phyloP scores from a whole-genome alignment of 2,797 vertebrate species.

The Brachyalestes nurse region DNA sequence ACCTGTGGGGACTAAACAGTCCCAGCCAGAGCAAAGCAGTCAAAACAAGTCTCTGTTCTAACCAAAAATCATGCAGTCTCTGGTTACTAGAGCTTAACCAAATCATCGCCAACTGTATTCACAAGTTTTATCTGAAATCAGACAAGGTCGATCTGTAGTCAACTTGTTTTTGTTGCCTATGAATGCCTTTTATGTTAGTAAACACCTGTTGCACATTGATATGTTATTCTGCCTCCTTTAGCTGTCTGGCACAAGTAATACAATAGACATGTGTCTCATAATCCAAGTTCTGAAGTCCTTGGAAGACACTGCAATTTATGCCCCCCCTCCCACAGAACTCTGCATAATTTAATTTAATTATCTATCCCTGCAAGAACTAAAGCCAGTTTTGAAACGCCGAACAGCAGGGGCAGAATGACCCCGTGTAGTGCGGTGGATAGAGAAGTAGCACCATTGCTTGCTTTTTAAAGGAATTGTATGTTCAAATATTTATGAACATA shows the following conservation, averaged over 20 bases:
- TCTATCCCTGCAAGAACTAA: too few species aligned
- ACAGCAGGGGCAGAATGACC: too few species aligned
- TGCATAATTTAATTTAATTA: too few species aligned
- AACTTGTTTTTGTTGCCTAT: neutral
- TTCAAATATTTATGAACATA: neutral
- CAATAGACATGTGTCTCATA: too few species aligned
- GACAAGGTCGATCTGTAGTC: constrained; percentile 18
- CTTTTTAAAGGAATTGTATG: neutral
- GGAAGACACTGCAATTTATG: too few species aligned
- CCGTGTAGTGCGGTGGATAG: too few species aligned
- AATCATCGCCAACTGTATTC: neutral
- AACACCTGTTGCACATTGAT: neutral
- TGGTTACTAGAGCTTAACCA: constrained; percentile 14
- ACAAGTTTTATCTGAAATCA: constrained; percentile 12
- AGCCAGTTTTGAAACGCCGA: too few species aligned
- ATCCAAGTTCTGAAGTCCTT: too few species aligned
- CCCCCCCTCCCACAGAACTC: too few species aligned
- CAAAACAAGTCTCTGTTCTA: constrained; percentile 57
- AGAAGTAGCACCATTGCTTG: neutral
- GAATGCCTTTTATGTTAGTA: neutral
- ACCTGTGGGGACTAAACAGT: constrained; percentile 51
- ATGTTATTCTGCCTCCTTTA: neutral
- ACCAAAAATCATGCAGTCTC: constrained; percentile 35
- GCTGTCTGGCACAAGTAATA: neutral
- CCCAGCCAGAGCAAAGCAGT: constrained; percentile 59